Base-by-base conservation (phyloP, 2,888 invertebrate genomes). In the Monopis laevigella region DNA sequence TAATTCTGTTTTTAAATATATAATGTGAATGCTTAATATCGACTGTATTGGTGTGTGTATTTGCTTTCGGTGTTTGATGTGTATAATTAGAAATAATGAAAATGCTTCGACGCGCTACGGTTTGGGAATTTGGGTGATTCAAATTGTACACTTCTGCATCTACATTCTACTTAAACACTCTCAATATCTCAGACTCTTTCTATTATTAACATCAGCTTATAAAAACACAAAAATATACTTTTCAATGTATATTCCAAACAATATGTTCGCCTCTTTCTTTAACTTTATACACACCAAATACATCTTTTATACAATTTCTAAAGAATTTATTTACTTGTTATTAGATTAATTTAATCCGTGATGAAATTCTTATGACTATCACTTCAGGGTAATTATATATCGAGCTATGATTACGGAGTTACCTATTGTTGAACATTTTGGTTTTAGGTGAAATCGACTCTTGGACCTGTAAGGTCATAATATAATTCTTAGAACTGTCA, bases 51-150 rank as follows among this genome's bases (percentile, higher is more conserved):
- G 36, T 32, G 32, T 32, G 17, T 32, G 32, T 32, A 17, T 32
- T 16, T 36, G 27, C 39, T 26, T 28, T 39, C 26, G 16, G 27
- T 28, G 26, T 39, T 36, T 21, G n/a, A 5, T 39, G 27, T 36
- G 10, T 16, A 2, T 54, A 55, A 58, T 47, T 43, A 52, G 2
- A 11, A 53, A 47, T 54, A 45, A 51, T 56, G 61, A 58, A 44
- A 53, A 62, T 64, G 75, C 75, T 75, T 73, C 46, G 53, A 49
- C 58, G 63, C 61, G 67, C 64, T 56, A 58, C 55, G 49, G 56
- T 50, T 43, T 63, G 62, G 78, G 78, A 80, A 80, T 80, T 80
- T 80, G 78, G 78, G 78, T 80, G 78, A 77, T 69, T 69, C 73
- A 77, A 78, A 74, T 72, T 59, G 57, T 64, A 26, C 38, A 11